Evolutionary conservation across 2,888 invertebrate species (phyloP).

Genomic region (Drosophila nr. fundita): DNA sequence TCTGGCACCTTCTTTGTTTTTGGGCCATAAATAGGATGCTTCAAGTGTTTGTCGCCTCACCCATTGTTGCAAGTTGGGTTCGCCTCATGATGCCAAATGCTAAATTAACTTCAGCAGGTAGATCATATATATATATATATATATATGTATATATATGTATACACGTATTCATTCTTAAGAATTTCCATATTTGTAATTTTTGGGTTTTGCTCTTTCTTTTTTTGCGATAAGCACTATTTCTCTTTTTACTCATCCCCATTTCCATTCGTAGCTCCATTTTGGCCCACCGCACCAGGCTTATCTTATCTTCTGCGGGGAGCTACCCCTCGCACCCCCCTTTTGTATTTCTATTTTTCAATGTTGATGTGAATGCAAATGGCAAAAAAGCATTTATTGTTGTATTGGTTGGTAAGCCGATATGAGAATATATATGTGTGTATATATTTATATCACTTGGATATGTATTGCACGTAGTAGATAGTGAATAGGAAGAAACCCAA

Average conservation of each 20-base stretch:
- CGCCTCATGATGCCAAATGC: slow-evolving; percentile 46
- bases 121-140: neutral
- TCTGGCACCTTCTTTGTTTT: slow-evolving; percentile 39
- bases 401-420: slow-evolving; percentile 1
- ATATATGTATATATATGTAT: neutral
- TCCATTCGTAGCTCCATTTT: slow-evolving; percentile 31
- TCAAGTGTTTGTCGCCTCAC: slow-evolving; percentile 35
- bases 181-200: slow-evolving; percentile 19
- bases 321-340: neutral
- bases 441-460: slow-evolving; percentile 25
- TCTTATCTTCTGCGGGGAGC: slow-evolving; percentile 41
- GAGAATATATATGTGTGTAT: neutral
- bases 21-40: slow-evolving; percentile 45
- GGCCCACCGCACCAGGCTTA: slow-evolving; percentile 35
- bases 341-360: slow-evolving; percentile 2
- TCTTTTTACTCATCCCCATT: slow-evolving; percentile 12
- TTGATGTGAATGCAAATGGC: slow-evolving; percentile 45
- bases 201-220: neutral
- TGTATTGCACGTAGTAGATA: slow-evolving; percentile 29
- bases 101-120: slow-evolving; percentile 30
- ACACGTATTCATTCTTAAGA: slow-evolving; percentile 22
- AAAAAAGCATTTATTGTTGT: slow-evolving; percentile 10
- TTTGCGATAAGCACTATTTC: slow-evolving; percentile 39
- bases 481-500: slow-evolving; percentile 1
- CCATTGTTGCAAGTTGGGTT: slow-evolving; percentile 36